Evolutionary conservation across 2,797 vertebrate species (phyloP), one percentile per base, ranked within the genome.

Genomic region (Scleropages formosus): DNA sequence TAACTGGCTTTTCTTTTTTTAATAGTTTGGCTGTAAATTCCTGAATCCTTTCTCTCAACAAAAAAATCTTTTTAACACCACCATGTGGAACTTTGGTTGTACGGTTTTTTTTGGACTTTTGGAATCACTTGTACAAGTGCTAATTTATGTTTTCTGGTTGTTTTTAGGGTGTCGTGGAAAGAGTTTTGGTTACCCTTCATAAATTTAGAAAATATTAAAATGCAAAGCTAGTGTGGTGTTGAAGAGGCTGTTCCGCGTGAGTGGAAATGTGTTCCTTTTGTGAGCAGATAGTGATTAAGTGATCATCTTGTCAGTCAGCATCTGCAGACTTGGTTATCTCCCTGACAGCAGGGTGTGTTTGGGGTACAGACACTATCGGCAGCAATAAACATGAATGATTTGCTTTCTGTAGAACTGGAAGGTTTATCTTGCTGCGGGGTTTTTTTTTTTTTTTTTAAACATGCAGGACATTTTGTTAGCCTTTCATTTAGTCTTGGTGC

Each of bases 401-500:
- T 73, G 16, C 39, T 22, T 64, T 13, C 22, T 46, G 0, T 18
- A 47, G 51, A 65, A 26, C 12, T 22, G 58, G 26, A 61, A n/a
- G 47, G 31, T 39, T 39, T 39, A 39, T 39, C 31, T 39, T 39
- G 31, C 31, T 39, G 31, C 31, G 2, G 2, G 2, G 39, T 39
- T 39, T 39, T 39, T 6, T 39, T 39, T 39, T 39, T 39, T 6
- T 39, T 31, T 6, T 6, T 6, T n/a, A n/a, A n/a, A 51, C 0
- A 66, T 20, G 31, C 70, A 44, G 70, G 56, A 61, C n/a, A 18
- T 31, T n/a, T 31, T 67, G 39, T 31, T 67, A 12, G 13, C 13
- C 51, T 27, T 51, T 75, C n/a, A 51, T 60, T 66, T 69, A 75
- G 77, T 72, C 58, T 10, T 77, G 84, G 82, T 86, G 85, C 86